Conservation (phyloP, 2,797 vertebrate species). For the Carcharodon carcharias region DNA sequence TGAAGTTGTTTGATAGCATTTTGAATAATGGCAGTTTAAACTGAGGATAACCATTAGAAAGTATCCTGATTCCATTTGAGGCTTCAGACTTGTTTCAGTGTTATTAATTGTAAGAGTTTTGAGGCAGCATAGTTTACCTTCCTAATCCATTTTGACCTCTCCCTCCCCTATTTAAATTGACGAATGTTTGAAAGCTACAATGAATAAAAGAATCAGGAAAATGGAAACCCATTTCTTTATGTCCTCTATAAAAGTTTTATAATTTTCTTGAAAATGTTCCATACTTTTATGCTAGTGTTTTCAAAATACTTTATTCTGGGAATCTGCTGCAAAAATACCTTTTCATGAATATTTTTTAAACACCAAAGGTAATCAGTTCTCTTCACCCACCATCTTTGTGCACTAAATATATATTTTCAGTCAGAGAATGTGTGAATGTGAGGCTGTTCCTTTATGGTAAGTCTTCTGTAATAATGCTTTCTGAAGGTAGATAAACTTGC, state of each 20-base stretch:
- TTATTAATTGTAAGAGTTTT: background rate
- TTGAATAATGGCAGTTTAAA: background rate
- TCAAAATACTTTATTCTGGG: background rate
- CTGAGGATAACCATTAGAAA: background rate
- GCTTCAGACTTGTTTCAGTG: background rate
- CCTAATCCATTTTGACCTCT: background rate
- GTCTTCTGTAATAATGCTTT: background rate
- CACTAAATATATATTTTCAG: background rate
- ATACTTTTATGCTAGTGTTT: background rate
- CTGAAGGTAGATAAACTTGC: background rate
- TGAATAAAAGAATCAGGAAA: background rate
- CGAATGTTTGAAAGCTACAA: background rate
- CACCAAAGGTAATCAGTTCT: background rate
- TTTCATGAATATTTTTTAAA: constrained; percentile 8
- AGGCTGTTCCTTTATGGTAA: background rate
- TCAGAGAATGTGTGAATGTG: background rate
- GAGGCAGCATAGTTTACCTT: background rate
- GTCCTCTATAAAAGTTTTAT: background rate
- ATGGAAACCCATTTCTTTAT: background rate
- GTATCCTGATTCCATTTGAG: background rate
- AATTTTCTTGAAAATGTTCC: background rate
- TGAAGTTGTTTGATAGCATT: background rate
- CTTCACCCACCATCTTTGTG: background rate
- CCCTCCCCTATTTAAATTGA: background rate
- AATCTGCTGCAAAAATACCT: background rate